These are phyloP conservation scores for Dicroscelio sp. DNA, from an alignment of 2,888 invertebrate species.

Conservation along the genomic window DNA sequence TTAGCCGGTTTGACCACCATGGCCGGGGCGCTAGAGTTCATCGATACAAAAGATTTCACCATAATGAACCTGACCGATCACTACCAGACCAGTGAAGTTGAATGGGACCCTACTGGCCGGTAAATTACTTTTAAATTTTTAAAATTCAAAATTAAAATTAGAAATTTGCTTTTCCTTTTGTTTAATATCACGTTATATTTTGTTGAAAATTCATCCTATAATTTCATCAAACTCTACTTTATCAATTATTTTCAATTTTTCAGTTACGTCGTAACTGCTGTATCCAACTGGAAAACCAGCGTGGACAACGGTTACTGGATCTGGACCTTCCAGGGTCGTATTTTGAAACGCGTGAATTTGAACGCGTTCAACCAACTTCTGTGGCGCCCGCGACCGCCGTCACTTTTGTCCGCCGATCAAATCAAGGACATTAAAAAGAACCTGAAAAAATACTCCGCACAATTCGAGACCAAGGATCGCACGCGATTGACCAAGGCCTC, in stretches of 20 bases:
- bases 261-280: constrained; percentile 97
- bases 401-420: constrained; percentile 96
- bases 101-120: constrained; percentile 99
- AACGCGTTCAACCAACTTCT: constrained; percentile 98
- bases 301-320: constrained; percentile 98
- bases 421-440: constrained; percentile 99
- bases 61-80: constrained; percentile 99
- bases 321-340: constrained; percentile 98
- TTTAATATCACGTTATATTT: too few relatives aligned
- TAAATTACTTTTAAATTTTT: constrained; percentile 66
- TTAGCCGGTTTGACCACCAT: constrained; percentile 96
- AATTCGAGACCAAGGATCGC: constrained; percentile 99
- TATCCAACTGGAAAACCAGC: constrained; percentile 98
- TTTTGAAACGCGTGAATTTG: constrained; percentile 96
- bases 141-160: constrained; percentile 17
- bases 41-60: constrained; percentile 98
- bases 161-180: too few relatives aligned
- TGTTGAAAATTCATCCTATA: too few relatives aligned
- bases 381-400: constrained; percentile 98
- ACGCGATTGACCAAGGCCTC: constrained; percentile 98
- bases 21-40: constrained; percentile 98
- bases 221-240: too few relatives aligned
- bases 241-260: constrained; percentile 21
- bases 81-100: constrained; percentile 98
- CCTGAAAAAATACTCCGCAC: constrained; percentile 98